phyloP scores from a whole-genome alignment of 2,888 invertebrate species.

The Himalopsyche tibetana region DNA sequence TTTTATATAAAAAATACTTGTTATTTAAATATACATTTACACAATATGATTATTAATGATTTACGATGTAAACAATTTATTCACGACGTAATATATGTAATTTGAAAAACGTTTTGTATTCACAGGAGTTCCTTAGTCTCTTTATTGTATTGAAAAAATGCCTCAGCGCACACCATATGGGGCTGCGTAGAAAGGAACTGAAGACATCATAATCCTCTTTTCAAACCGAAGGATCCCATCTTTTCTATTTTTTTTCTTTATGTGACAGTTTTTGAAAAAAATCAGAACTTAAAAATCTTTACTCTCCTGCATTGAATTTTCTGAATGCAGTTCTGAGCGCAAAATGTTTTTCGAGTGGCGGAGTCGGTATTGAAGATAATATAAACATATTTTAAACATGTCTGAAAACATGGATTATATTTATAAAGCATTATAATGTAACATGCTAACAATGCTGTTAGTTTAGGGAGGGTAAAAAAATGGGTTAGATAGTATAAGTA shows the following conservation, averaged over 20 bases:
- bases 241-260: conserved; percentile 41
- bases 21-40: background rate
- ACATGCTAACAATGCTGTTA: too few relatives aligned
- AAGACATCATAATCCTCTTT: conserved; percentile 62
- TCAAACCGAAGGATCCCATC: conserved; percentile 46
- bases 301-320: conserved; percentile 8
- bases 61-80: too few relatives aligned
- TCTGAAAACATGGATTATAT: too few relatives aligned
- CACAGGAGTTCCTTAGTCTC: background rate
- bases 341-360: background rate
- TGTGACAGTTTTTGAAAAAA: conserved; percentile 21
- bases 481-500: too few relatives aligned
- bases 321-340: conserved; percentile 8
- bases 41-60: too few relatives aligned
- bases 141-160: background rate
- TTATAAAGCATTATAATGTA: too few relatives aligned
- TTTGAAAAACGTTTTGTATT: background rate
- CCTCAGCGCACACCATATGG: conserved; percentile 45
- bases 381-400: too few relatives aligned
- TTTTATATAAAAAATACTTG: too few relatives aligned
- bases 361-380: background rate
- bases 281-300: background rate
- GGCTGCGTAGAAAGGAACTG: background rate
- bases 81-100: too few relatives aligned
- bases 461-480: too few relatives aligned